phyloP scores from a whole-genome alignment of 2,888 invertebrate genomes.

The Itoplectis maculator region DNA sequence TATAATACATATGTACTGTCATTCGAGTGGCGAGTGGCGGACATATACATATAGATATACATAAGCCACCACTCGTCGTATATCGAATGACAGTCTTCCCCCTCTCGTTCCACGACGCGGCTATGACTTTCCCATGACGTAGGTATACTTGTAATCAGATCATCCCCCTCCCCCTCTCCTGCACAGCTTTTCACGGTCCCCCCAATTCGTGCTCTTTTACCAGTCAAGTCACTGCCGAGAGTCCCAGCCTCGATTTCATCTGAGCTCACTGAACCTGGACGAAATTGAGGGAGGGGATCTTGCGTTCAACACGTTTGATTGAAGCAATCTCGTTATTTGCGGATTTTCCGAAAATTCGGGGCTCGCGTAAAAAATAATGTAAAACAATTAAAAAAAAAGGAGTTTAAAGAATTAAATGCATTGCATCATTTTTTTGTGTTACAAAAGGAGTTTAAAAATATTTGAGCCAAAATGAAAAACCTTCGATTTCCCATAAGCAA shows the following conservation, averaged over 20 bases:
- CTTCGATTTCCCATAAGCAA: too few relatives aligned
- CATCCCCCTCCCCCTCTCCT: slow-evolving; percentile 70
- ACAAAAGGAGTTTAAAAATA: too few relatives aligned
- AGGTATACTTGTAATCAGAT: slow-evolving; percentile 81
- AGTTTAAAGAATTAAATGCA: too few relatives aligned
- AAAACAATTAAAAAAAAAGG: too few relatives aligned
- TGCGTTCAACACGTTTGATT: neutral
- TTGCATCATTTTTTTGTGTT: too few relatives aligned
- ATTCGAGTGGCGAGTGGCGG: too few relatives aligned
- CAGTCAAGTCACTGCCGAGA: slow-evolving; percentile 25
- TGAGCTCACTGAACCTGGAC: neutral
- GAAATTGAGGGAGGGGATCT: neutral
- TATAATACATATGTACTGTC: neutral
- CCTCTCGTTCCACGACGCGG: slow-evolving; percentile 53
- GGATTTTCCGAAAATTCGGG: neutral
- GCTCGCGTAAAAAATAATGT: too few relatives aligned
- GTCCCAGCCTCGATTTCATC: neutral
- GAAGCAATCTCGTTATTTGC: neutral
- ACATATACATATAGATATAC: neutral
- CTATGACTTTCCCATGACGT: slow-evolving; percentile 83
- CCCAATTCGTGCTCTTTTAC: slow-evolving; percentile 54
- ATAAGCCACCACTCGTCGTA: slow-evolving; percentile 11
- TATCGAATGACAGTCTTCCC: slow-evolving; percentile 57
- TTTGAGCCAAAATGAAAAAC: too few relatives aligned
- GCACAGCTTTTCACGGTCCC: slow-evolving; percentile 25